Base-by-base conservation (phyloP, 2,797 vertebrate species). In the Pseudochirops cupreus region DNA sequence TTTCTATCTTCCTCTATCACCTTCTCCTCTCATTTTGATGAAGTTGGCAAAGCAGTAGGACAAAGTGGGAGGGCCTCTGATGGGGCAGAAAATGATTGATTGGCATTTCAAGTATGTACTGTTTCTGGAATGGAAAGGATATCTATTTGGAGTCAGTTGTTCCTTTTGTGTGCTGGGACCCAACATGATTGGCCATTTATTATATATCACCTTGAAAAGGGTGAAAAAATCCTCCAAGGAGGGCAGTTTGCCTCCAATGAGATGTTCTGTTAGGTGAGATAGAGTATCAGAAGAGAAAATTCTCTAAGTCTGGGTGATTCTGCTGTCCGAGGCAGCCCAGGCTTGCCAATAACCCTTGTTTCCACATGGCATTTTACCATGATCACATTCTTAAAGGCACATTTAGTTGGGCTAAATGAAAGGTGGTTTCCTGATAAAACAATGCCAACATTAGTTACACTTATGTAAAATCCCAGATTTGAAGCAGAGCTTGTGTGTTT, bases 91-190 rank as follows among this genome's bases (percentile, higher is more conserved):
- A 26, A 28, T 29, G 11, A 21, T 28, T 39, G 91, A 5, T 24
- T 21, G 0, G 56, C 6, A 5, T 95, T 33, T 52, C 21, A 55
- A 52, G 97, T 95, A 26, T 62, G 4, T 33, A 56, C 26, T 92
- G 29, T 67, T 33, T 93, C 94, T 50, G 18, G 18, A 0, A 46
- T 33, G 90, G 16, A 50, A 93, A 93, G 59, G 93, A 97, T 95
- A 91, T 53, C 1, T 94, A 46, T 10, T n/a, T 67, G 92, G 87
- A 96, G 53, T 1, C 87, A 58, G 46, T 46, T 92, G 0, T 98
- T 98, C 98, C 97, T 96, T 97, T 95, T 95, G 87, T 92, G 91
- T 94, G 74, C 95, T 97, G 39, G 21, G 39, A 24, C 21, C 74
- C 74, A 46, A 26, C 7, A 50, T 26, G 13, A 50, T 28, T 87